Evolutionary conservation across 2,888 invertebrate genomes (phyloP), one percentile per base, ranked within the genome.

Genomic region (Teleiodes luculella): DNA sequence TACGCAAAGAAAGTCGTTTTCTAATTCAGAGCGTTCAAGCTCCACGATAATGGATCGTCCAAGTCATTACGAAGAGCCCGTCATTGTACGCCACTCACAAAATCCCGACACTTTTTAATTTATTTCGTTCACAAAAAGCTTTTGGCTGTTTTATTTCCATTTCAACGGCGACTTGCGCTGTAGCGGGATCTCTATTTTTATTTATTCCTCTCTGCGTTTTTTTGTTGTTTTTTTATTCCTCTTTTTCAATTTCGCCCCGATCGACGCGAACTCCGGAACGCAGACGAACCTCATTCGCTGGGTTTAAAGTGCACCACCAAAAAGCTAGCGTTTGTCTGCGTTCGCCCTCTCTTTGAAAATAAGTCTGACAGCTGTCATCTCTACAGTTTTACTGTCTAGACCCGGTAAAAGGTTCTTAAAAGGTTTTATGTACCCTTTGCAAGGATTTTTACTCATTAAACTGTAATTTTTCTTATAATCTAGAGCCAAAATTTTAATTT

Each of bases 101-200:
- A 86, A 85, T 85, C 85, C 83, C 83, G 80, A 83, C 83, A 85
- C 83, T 86, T 88, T 88, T 88, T 88, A 88, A 88, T 89, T 88
- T 86, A 88, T 88, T 88, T 88, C 86, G 83, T 83, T 80, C 88
- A 85, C 87, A 86, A 86, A 86, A 85, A 85, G 81, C 83, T 78
- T 86, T 84, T 79, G 78, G 78, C 76, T 76, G 81, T 84, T 87
- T 88, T 86, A 86, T 89, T 88, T 88, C 76, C 86, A 86, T 87
- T 89, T 88, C 89, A 86, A 85, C 89, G 85, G 81, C 81, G 87
- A 88, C 87, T 88, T 88, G 87, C 86, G 83, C 84, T 85, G 86
- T 86, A 86, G 86, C 86, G 85, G 87, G 79, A 82, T 86, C 83
- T 87, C 87, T 88, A 88, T 88, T 88, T 88, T 89, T 88, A 85